Base-by-base conservation (phyloP, 2,888 invertebrate genomes). In the Drosophila demipolita region DNA sequence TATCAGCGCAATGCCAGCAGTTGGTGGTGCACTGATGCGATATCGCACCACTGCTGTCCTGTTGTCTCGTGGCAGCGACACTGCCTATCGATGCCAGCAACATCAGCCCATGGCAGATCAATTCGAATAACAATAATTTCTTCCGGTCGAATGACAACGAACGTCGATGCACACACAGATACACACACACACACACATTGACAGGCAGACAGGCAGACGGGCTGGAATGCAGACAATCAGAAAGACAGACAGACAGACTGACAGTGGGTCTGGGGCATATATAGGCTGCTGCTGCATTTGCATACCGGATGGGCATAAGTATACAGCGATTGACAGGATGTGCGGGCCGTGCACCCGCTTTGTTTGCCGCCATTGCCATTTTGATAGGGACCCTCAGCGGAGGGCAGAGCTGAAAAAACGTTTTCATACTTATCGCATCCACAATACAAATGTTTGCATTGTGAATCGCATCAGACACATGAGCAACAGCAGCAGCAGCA, bases 61-160 rank as follows among this genome's bases (percentile, higher is more conserved):
- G 38, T 38, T 53, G 78, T 63, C 68, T 63, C 68, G 65, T 60
- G 68, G 72, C 87, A 82, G 66, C 75, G 59, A 69, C 82, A 79
- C 59, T 59, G 72, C 60, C 69, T 68, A 78, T 78, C 78, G 72
- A 75, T 72, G 82, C 48, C 66, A 55, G 55, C 70, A 53, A 68
- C 79, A 73, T 65, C 64, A 54, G 67, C 74, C 73, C 69, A 72
- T 77, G 74, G 75, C 87, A 89, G 87, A 87, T 87, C 89, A 85
- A 89, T 87, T 87, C 87, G 88, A 89, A 87, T 87, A 87, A 87
- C 89, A 87, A 87, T 89, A 87, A 87, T 87, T 87, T 87, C 87
- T 87, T 87, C 89, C 87, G 87, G 87, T 89, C 82, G 75, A 89
- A 72, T 80, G 78, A 70, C 83, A 86, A 66, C 77, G 61, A 65